Evolutionary conservation across 1,140 invertebrate species (phyloP).

Genomic region (Eueides isabella): DNA sequence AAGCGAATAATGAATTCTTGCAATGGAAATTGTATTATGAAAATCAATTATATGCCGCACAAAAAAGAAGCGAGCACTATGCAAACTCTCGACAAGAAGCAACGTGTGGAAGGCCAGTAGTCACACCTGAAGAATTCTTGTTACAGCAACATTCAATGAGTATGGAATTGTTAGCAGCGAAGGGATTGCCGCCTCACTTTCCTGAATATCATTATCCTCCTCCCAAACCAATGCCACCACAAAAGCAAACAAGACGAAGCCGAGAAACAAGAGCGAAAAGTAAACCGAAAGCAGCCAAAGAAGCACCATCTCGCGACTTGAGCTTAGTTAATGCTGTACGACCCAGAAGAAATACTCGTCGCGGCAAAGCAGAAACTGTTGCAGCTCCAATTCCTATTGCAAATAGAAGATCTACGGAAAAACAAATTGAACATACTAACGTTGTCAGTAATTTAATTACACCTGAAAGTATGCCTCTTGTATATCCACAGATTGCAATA

Average conservation of each 20-base stretch:
- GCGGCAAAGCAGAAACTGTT: neutral
- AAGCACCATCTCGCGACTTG: neutral
- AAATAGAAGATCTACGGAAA: neutral
- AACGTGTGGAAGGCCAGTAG: conserved; percentile 34
- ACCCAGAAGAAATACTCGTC: neutral
- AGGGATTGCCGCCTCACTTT: neutral
- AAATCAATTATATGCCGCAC: conserved; percentile 24
- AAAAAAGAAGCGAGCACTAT: conserved; percentile 26
- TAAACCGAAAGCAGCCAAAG: neutral
- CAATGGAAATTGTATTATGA: conserved; percentile 39
- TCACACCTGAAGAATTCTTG: conserved; percentile 33
- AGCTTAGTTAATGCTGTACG: neutral
- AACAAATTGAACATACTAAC: neutral
- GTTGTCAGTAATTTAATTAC: conserved; percentile 10
- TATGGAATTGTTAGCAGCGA: conserved; percentile 19
- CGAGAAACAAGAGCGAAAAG: conserved; percentile 10
- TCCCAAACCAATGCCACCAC: conserved; percentile 3
- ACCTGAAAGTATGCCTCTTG: conserved; percentile 2
- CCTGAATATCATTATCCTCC: conserved; percentile 28
- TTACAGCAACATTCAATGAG: conserved; percentile 37
- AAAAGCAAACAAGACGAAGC: conserved; percentile 16
- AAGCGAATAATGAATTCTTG: conserved; percentile 23
- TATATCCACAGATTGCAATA: conserved; percentile 5
- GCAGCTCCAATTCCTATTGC: neutral
- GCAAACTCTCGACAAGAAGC: conserved; percentile 25